phyloP scores from a whole-genome alignment of 2,797 vertebrate species.

The Syndactyla subalaris region DNA sequence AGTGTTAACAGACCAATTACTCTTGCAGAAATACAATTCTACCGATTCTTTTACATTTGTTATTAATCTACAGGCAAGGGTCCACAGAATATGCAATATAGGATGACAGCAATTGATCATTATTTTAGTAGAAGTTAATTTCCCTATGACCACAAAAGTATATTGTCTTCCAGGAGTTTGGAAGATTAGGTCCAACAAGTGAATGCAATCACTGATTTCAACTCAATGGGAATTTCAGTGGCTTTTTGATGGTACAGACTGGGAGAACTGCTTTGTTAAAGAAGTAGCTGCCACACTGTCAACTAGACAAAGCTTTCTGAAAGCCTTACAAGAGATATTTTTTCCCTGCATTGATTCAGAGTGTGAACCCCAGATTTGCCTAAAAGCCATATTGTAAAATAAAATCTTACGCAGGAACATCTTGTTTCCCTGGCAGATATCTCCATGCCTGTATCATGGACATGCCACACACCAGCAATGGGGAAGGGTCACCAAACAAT shows the following conservation, averaged over 20 bases:
- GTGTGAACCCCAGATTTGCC: background rate
- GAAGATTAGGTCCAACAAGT: background rate
- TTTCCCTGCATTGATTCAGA: background rate
- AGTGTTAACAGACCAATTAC: conserved; percentile 41
- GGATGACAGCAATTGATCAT: background rate
- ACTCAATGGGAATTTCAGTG: background rate
- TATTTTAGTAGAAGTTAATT: background rate
- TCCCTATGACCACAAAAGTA: background rate
- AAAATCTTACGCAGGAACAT: rapidly evolving
- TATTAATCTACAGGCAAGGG: conserved; percentile 1
- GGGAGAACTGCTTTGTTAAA: background rate
- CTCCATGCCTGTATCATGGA: background rate
- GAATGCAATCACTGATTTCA: background rate
- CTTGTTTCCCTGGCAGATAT: background rate
- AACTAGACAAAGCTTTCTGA: background rate
- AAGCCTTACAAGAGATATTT: background rate
- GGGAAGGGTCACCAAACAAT: background rate
- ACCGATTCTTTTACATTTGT: background rate
- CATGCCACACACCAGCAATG: rapidly evolving
- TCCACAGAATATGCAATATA: background rate
- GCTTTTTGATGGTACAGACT: background rate
- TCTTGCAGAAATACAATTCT: conserved; percentile 28
- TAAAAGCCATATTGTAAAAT: background rate
- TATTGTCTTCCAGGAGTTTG: background rate
- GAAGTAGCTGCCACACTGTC: background rate